phyloP scores from a whole-genome alignment of 2,797 vertebrate genomes.

The Macropus fuliginosus region DNA sequence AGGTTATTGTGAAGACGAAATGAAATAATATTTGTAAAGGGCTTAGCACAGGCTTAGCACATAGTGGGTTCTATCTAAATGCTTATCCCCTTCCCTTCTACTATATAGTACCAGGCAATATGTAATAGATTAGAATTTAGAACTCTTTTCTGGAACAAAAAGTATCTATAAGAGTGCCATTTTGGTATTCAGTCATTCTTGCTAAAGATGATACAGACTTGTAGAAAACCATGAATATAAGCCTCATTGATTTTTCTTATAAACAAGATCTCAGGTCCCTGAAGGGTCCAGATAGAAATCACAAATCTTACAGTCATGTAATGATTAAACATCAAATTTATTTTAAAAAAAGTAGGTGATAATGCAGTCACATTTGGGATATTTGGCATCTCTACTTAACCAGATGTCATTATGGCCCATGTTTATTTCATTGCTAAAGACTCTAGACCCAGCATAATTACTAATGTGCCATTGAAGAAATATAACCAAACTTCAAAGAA shows the following conservation, averaged over 20 bases:
- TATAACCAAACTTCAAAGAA: neutral
- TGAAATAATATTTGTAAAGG: neutral
- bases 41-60: neutral
- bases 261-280: constrained; percentile 24
- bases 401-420: neutral
- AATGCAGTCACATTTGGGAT: neutral
- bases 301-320: neutral
- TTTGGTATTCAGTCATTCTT: constrained; percentile 50
- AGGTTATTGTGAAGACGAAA: neutral
- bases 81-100: neutral
- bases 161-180: constrained; percentile 29
- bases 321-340: neutral
- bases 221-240: constrained; percentile 12
- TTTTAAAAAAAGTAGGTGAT: neutral
- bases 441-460: constrained; percentile 23
- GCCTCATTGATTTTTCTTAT: constrained; percentile 55
- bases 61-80: neutral
- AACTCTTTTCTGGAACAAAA: constrained; percentile 63
- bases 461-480: neutral
- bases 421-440: neutral
- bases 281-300: constrained; percentile 21
- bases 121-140: constrained; percentile 34
- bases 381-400: constrained; percentile 3
- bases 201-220: constrained; percentile 50
- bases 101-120: neutral